Evolutionary conservation across 2,888 invertebrate genomes (phyloP).

Genomic region (Artemia sinica): DNA sequence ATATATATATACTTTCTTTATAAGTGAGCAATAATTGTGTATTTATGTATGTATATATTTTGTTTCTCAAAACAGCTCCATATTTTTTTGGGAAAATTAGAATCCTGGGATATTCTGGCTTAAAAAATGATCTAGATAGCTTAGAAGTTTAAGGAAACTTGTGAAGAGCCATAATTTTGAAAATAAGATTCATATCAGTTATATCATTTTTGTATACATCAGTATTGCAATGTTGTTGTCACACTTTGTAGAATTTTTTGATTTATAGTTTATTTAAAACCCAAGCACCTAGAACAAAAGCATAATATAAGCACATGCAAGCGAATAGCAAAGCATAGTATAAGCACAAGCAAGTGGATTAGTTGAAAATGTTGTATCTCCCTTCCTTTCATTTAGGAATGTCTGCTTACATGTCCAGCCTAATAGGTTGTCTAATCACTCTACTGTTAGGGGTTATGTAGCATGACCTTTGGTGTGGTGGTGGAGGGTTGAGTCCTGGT

Average conservation of each 20-base stretch:
- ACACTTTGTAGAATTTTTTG: not conserved
- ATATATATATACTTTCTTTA: too few relatives aligned
- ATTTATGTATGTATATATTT: too few relatives aligned
- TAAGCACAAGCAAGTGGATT: not conserved
- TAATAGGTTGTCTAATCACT: not conserved
- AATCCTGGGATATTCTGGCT: too few relatives aligned
- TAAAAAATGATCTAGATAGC: too few relatives aligned
- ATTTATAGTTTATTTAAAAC: slow-evolving; percentile 2
- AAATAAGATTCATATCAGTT: too few relatives aligned
- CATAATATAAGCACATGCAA: not conserved
- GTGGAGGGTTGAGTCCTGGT: not conserved
- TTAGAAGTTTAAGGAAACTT: too few relatives aligned
- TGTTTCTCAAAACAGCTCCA: too few relatives aligned
- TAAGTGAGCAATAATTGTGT: too few relatives aligned
- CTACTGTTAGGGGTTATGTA: not conserved
- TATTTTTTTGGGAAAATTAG: too few relatives aligned
- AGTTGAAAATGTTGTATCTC: not conserved
- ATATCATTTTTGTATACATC: not conserved
- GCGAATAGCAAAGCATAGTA: not conserved
- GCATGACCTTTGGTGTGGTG: not conserved
- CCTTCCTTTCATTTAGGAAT: not conserved
- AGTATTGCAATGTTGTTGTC: not conserved
- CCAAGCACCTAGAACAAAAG: not conserved
- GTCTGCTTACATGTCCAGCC: not conserved
- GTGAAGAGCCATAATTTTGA: too few relatives aligned